Evolutionary conservation across 2,797 vertebrate genomes (phyloP), one percentile per base, ranked within the genome.

Genomic region (Salmo trutta): DNA sequence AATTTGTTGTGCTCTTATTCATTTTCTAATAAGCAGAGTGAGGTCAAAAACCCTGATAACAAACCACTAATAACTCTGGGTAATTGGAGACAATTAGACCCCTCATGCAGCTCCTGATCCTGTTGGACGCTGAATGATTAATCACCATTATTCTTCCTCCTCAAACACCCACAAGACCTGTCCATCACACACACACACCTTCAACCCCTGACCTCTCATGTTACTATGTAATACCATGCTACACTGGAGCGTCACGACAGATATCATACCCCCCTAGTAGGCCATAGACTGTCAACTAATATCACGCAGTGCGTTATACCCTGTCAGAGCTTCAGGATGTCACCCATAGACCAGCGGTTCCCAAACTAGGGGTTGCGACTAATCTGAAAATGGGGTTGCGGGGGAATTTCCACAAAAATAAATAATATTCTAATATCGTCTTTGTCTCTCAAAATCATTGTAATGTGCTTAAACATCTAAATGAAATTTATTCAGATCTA

Each of bases 31-130:
- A 62, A 24, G n/a, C 59, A 79, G 75, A 86, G 78, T 73, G 77
- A 80, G 85, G 86, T 85, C 89, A 88, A 90, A 90, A 90, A 84
- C 88, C 17, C 27, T 1, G 88, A 86, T 84, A 85, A 87, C 81
- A 85, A 75, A 88, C 83, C 81, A 89, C 85, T 87, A 88, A 75
- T 72, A 65, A 66, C 86, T 88, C 81, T 1, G 19, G 70, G 81
- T 90, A 90, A 93, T 93, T 92, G 91, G 92, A 91, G 87, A 82
- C 91, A 90, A 93, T 94, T 93, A 92, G 90, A 93, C 76, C 89
- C 90, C 87, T 90, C 88, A 91, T 85, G 86, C 14, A 89, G 87
- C 88, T 89, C 82, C 82, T 87, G 90, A 90, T 91, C 86, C 84
- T 75, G 75, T 79, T 24, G 82, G 85, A 89, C 82, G 76, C 71